These are phyloP conservation scores for Rhinella marina DNA, from an alignment of 2,797 vertebrate species.

Conservation along the genomic window DNA sequence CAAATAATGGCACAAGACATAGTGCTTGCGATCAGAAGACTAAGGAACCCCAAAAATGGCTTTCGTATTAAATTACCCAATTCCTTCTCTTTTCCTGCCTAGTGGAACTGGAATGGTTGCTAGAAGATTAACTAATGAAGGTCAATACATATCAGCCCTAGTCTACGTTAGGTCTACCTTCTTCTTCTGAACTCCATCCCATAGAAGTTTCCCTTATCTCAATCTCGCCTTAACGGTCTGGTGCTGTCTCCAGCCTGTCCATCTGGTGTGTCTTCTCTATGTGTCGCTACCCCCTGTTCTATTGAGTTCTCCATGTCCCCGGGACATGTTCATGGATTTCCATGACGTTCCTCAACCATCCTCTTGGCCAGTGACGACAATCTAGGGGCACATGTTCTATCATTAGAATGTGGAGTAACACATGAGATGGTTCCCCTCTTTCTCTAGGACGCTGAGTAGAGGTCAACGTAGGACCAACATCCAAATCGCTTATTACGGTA, in stretches of 20 bases:
- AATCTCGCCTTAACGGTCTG: not conserved
- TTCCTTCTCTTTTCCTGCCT: slow-evolving; percentile 46
- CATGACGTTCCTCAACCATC: slow-evolving; percentile 71
- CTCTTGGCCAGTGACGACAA: slow-evolving; percentile 13
- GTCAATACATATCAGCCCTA: not conserved
- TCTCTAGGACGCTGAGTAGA: not conserved
- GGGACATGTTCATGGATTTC: slow-evolving; percentile 71
- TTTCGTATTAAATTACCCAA: slow-evolving; percentile 22
- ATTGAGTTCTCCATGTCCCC: slow-evolving; percentile 73
- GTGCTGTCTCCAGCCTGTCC: slow-evolving; percentile 1
- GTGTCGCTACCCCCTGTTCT: slow-evolving; percentile 64
- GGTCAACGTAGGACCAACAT: not conserved
- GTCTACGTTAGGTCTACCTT: not conserved
- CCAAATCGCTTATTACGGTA: not conserved
- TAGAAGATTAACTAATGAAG: not conserved
- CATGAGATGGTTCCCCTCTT: slow-evolving; percentile 36
- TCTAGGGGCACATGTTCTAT: slow-evolving; percentile 20
- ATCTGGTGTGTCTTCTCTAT: slow-evolving; percentile 29
- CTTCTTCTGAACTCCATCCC: not conserved
- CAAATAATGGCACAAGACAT: not conserved
- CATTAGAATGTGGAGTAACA: slow-evolving; percentile 43
- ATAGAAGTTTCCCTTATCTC: not conserved
- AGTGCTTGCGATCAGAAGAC: slow-evolving; percentile 1
- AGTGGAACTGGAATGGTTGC: slow-evolving; percentile 41
- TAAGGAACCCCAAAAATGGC: not conserved